Base-by-base conservation (phyloP, 1,140 invertebrate species). In the Cydia fagiglandana region DNA sequence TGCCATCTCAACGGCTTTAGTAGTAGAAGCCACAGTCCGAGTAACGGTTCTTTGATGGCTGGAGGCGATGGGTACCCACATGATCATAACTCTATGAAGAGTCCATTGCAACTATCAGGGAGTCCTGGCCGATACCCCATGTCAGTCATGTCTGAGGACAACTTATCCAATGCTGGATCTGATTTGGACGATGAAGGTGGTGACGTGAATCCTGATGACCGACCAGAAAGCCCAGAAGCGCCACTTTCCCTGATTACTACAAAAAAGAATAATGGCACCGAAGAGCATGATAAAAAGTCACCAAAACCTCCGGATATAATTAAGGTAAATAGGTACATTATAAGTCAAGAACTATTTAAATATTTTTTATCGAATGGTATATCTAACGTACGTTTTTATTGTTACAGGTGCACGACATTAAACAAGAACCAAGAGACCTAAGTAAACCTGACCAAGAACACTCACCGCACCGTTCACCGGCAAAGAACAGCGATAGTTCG, bases 231-330 rank as follows among this genome's bases (percentile, higher is more conserved):
- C 89, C 95, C 95, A 45, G 94, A 95, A 53, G 95, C 94, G 34
- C 95, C 95, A 0, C 85, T 96, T n/a, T 96, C 95, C 6, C 82
- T 96, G 68, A 96, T 95, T 2, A 96, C 95, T 4, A 93, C 89
- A 1, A 94, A 92, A 76, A 93, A 93, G 76, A 92, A 91, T 78
- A 90, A 89, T 80, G 86, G 92, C 24, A 79, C 78, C 81, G 84
- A 93, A 86, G 89, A 89, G 30, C 90, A 84, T 64, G 87, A 89
- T 4, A 86, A 91, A 78, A 90, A 93, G 80, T 93, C 92, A 9
- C 89, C 92, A 47, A 93, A 93, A 81, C 92, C 91, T 28, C 92
- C 92, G 12, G 92, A 93, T 77, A 93, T 93, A 76, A 91, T 93
- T 13, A 93, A 93, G 91, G 93, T 94, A 87, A 84, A 75, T 66